These are phyloP conservation scores for Columba guinea DNA, from an alignment of 2,797 vertebrate genomes.

Conservation along the genomic window DNA sequence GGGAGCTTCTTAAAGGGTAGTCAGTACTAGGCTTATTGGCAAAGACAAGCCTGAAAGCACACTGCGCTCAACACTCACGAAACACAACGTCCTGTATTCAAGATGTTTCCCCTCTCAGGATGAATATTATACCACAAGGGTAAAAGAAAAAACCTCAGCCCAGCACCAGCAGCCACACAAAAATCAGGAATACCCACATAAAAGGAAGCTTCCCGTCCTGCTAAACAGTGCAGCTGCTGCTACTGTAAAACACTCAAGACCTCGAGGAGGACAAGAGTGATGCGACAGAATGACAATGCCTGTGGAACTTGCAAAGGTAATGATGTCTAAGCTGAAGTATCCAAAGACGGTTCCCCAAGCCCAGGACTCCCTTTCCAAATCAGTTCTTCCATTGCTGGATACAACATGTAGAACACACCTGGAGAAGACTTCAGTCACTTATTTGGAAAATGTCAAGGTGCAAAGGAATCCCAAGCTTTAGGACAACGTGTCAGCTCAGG, in stretches of 20 bases:
- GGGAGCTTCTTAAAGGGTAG: neutral
- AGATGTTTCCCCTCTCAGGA: slow-evolving; percentile 60
- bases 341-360: neutral
- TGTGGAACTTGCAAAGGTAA: neutral
- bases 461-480: neutral
- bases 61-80: slow-evolving; percentile 12
- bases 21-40: neutral
- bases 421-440: neutral
- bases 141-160: slow-evolving; percentile 51
- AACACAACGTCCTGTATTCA: slow-evolving; percentile 47
- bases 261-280: neutral
- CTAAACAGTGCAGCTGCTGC: slow-evolving; percentile 20
- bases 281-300: neutral
- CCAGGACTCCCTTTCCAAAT: neutral
- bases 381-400: neutral
- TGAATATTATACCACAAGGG: slow-evolving; percentile 49
- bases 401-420: neutral
- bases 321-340: neutral
- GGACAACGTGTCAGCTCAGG: neutral
- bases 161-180: slow-evolving; percentile 56
- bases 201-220: slow-evolving; percentile 57
- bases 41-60: neutral
- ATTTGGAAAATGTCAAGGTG: neutral
- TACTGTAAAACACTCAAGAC: neutral
- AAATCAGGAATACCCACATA: slow-evolving; percentile 63